Evolutionary conservation across 2,888 invertebrate genomes (phyloP).

Genomic region (Cataglyphis altisquamis): DNA sequence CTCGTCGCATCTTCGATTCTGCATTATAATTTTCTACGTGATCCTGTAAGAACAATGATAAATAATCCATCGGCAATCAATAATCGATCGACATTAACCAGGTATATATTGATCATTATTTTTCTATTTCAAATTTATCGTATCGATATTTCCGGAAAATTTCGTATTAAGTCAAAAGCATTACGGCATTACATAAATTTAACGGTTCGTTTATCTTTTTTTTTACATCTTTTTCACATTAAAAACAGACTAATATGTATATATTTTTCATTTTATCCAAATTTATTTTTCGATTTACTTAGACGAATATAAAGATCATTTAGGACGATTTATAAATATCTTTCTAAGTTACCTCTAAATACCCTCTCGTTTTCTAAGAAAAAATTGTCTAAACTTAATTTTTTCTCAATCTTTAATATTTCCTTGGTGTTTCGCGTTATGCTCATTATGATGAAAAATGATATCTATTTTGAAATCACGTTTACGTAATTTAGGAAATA

Average conservation of each 20-base stretch:
- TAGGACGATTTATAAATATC: neutral
- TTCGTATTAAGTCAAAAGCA: neutral
- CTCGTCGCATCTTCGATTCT: neutral
- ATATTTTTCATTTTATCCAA: neutral
- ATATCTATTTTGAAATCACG: neutral
- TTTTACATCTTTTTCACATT: neutral
- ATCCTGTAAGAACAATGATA: slow-evolving; percentile 16
- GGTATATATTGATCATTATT: slow-evolving; percentile 7
- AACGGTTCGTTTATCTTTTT: neutral
- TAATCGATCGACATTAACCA: neutral
- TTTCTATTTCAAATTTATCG: neutral
- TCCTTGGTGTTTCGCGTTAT: neutral
- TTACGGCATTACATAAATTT: neutral
- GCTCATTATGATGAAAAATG: neutral
- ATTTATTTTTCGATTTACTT: neutral
- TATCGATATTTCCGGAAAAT: neutral
- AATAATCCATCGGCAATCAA: neutral
- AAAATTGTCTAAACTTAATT: neutral
- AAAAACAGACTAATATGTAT: neutral
- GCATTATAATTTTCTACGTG: slow-evolving; percentile 3
- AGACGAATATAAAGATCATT: neutral
- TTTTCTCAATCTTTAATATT: slow-evolving; percentile 15
- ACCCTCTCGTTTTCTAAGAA: neutral
- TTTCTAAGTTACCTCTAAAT: neutral
- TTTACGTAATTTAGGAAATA: neutral